Base-by-base conservation (phyloP, 2,888 invertebrate species). In the Eupeodes latifasciatus region DNA sequence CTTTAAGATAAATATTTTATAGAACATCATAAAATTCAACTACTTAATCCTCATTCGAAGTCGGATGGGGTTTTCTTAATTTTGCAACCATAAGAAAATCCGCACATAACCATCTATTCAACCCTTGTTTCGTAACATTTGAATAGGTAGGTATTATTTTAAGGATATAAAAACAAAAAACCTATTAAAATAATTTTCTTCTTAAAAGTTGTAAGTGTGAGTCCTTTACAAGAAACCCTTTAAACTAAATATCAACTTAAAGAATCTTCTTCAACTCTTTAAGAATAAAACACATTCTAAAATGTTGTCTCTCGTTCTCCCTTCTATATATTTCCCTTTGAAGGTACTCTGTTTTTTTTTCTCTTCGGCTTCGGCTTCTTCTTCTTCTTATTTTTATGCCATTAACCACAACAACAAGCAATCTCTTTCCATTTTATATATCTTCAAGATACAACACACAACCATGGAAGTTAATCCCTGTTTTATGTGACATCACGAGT, bases 341-440 rank as follows among this genome's bases (percentile, higher is more conserved):
- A 40, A 7, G 7, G 9, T 47, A 64, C 66, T 74, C 47, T 59
- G 14, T 27, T 47, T 19, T 47, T 67, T n/a, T 27, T 19, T 47
- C 19, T 66, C 1, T 59, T 27, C 14, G 1, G 1, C 11, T 27
- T 27, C 27, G 1, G 1, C 3, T 27, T 34, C 11, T 47, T 67
- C 6, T 47, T 19, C 19, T 27, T 66, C 9, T 59, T 27, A 7
- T 9, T 10, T 10, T 27, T 34, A 59, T 74, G 16, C 74, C 78
- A 84, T 88, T 88, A 85, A 85, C 88, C 77, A 84, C 87, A 81
- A 88, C 81, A 85, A 81, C 81, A 88, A 81, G 78, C 81, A 59
- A 64, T 81, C 66, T 81, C 66, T 55, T 57, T 59, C 34, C 49
- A n/a, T 53, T 36, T 47, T 69, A 19, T 66, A 66, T 78, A 66